phyloP scores from a whole-genome alignment of 2,888 invertebrate species.

The Yponomeuta cagnagella region DNA sequence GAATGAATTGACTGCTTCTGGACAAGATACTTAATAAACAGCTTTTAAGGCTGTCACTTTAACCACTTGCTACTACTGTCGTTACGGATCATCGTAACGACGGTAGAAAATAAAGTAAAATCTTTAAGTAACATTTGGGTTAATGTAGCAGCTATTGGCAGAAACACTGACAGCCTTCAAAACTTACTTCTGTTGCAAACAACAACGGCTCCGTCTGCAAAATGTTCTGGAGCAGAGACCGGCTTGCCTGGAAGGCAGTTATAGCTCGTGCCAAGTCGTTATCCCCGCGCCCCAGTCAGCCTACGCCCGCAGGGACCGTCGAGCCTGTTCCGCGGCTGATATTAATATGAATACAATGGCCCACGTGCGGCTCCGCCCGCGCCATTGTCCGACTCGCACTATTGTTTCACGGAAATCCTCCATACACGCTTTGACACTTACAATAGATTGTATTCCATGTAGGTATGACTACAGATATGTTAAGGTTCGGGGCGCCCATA shows the following conservation, averaged over 20 bases:
- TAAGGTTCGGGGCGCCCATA: background rate
- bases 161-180: background rate
- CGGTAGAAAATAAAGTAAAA: no score
- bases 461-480: conserved; percentile 4
- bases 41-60: no score
- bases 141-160: no score
- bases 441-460: conserved; percentile 20
- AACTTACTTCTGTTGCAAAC: background rate
- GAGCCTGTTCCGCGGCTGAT: conserved; percentile 28
- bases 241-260: background rate
- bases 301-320: conserved; percentile 17
- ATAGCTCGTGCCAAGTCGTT: conserved; percentile 17
- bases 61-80: no score
- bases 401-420: conserved; percentile 68
- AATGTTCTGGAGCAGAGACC: background rate
- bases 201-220: background rate
- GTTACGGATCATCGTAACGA: no score
- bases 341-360: conserved; percentile 57
- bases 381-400: conserved; percentile 54
- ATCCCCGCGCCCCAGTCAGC: conserved; percentile 8
- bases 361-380: conserved; percentile 54
- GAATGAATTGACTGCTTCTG: no score
- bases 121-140: no score
- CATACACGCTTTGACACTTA: conserved; percentile 57
- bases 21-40: no score